Evolutionary conservation across 1,140 invertebrate species (phyloP).

Genomic region (Drosophila sturtevanti): DNA sequence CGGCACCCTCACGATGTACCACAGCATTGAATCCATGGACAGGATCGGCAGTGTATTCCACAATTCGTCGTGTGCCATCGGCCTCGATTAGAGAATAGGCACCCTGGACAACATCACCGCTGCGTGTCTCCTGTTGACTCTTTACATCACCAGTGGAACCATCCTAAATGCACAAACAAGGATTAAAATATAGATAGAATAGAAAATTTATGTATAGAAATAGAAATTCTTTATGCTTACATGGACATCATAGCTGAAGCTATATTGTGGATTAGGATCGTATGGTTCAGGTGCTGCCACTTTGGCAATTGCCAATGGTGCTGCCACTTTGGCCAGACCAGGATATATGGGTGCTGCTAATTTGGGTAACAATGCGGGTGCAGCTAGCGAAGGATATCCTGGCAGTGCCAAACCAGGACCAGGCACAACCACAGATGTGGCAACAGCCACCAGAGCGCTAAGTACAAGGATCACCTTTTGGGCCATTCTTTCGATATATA

Average conservation of each 20-base stretch:
- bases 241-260: constrained; percentile 85
- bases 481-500: constrained; percentile 55
- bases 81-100: constrained; percentile 85
- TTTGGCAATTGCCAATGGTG: constrained; percentile 83
- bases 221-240: constrained; percentile 62
- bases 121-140: constrained; percentile 85
- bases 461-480: constrained; percentile 70
- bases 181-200: neutral
- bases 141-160: constrained; percentile 85
- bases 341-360: constrained; percentile 77
- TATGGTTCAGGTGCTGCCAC: constrained; percentile 83
- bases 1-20: constrained; percentile 83
- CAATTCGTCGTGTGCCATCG: constrained; percentile 84
- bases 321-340: constrained; percentile 61
- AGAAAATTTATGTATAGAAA: neutral
- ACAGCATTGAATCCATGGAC: constrained; percentile 84
- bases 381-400: constrained; percentile 45
- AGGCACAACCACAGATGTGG: constrained; percentile 70
- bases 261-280: constrained; percentile 85
- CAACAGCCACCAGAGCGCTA: constrained; percentile 66
- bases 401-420: constrained; percentile 61
- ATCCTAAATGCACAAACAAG: constrained; percentile 77
- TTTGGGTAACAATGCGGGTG: constrained; percentile 53
- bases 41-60: constrained; percentile 85
- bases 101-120: constrained; percentile 85